phyloP scores from a whole-genome alignment of 1,140 invertebrate species.

The Drosophila sproati region DNA sequence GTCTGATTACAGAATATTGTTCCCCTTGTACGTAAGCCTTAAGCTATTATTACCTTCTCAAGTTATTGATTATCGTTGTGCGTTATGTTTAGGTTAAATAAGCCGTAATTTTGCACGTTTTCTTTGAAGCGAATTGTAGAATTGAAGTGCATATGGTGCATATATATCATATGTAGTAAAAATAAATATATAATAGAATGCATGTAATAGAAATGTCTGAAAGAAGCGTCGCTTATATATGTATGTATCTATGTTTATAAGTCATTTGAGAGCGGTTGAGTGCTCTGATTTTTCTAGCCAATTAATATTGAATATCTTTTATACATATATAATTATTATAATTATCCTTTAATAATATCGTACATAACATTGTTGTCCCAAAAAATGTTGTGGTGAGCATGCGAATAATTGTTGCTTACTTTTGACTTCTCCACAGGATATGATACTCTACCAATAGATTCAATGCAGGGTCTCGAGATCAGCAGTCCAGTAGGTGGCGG shows the following conservation, averaged over 20 bases:
- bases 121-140: not conserved
- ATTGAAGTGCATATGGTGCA: not conserved
- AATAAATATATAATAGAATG: slow-evolving; percentile 12
- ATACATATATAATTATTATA: no score
- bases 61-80: not conserved
- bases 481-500: slow-evolving; percentile 87
- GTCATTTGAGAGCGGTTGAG: no score
- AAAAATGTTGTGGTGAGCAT: not conserved
- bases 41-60: not conserved
- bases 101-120: slow-evolving; percentile 7
- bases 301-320: no score
- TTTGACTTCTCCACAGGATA: slow-evolving; percentile 88
- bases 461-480: slow-evolving; percentile 97
- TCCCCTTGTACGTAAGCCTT: not conserved
- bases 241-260: not conserved
- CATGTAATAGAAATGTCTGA: not conserved
- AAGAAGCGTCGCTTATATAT: not conserved
- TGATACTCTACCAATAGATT: slow-evolving; percentile 98
- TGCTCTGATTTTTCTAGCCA: no score
- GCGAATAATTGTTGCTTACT: slow-evolving; percentile 2
- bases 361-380: not conserved
- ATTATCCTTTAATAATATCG: not conserved
- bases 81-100: not conserved
- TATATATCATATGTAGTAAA: not conserved
- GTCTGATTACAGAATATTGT: not conserved